Conservation (phyloP, 2,888 invertebrate genomes). For the Sisyra terminalis region DNA sequence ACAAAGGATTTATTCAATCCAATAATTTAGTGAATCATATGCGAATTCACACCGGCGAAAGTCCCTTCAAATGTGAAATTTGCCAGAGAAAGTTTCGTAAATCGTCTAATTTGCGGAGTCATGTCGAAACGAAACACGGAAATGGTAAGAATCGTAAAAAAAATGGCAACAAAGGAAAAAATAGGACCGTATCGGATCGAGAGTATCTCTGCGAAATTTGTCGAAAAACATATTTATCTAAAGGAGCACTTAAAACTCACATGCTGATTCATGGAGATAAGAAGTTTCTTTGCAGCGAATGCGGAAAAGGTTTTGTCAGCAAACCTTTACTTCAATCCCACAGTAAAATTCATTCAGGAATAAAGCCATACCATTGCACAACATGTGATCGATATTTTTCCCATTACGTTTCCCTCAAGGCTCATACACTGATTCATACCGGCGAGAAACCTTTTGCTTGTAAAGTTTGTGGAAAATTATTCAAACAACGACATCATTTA, state of each 20-base stretch:
- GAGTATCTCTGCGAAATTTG: no score
- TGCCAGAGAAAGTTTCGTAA: no score
- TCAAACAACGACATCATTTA: slow-evolving; percentile 2
- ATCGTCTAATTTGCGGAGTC: no score
- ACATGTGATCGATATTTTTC: slow-evolving; percentile 2
- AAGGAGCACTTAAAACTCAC: slow-evolving; percentile 6
- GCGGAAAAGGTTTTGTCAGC: slow-evolving; percentile 10
- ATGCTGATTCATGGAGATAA: slow-evolving; percentile 11
- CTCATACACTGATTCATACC: slow-evolving; percentile 3
- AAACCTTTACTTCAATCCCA: background rate
- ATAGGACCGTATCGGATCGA: no score
- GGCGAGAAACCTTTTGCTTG: slow-evolving; percentile 5
- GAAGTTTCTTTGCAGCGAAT: slow-evolving; percentile 12
- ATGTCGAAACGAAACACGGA: no score
- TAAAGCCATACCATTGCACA: background rate
- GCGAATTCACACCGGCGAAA: background rate
- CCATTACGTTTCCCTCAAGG: slow-evolving; percentile 1
- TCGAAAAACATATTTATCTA: background rate
- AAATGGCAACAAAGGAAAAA: no score
- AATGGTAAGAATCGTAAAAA: no score
- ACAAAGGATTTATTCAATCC: background rate
- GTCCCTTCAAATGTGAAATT: background rate
- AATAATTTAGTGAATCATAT: background rate
- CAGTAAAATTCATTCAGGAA: background rate
- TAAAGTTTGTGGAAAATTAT: slow-evolving; percentile 1